Evolutionary conservation across 1,140 invertebrate species (phyloP), one percentile per base, ranked within the genome.

Genomic region (Lepidurus arcticus): DNA sequence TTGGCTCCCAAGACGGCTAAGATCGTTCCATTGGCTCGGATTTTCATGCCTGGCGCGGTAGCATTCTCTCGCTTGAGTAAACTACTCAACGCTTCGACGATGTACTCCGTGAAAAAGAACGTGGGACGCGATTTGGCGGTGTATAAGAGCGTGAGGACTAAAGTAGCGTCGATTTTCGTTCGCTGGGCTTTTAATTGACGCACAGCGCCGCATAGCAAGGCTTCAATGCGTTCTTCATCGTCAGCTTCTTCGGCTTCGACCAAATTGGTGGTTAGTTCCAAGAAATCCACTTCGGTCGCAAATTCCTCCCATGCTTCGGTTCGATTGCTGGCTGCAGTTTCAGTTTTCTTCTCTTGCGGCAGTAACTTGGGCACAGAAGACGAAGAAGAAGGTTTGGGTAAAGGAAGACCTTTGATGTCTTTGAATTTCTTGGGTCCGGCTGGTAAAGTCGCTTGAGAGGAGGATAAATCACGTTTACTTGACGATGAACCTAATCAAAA

Each of bases 1-100:
- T 95, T 97, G 77, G 93, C 92, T 45, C 93, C 92, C 11, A 97
- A 84, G 13, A 96, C 91, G 80, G 94, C 91, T 16, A 65, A 65
- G n/a, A 94, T 90, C 44, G 93, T 85, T 2, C 91, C 88, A 85
- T 94, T 96, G 8, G 89, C 89, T 82, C 87, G 87, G 7, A 84
- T 82, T 85, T 95, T 95, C 79, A 87, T 88, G 81, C 89, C 84
- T 16, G 91, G 86, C 78, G 91, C 89, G 84, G 86, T 90, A 84
- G 88, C 83, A 81, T 85, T 87, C 16, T 97, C 94, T 73, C 93
- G 86, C 82, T 93, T 92, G 73, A 98, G 85, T n/a, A 96, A 85
- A 34, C 92, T 93, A 77, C 94, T 90, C 5, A 98, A 86, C 4
- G 91, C 94, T 82, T 92, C 91, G 21, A 92, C 89, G 13, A 95